Evolutionary conservation across 2,888 invertebrate genomes (phyloP).

Genomic region (Hylaea fasciaria): DNA sequence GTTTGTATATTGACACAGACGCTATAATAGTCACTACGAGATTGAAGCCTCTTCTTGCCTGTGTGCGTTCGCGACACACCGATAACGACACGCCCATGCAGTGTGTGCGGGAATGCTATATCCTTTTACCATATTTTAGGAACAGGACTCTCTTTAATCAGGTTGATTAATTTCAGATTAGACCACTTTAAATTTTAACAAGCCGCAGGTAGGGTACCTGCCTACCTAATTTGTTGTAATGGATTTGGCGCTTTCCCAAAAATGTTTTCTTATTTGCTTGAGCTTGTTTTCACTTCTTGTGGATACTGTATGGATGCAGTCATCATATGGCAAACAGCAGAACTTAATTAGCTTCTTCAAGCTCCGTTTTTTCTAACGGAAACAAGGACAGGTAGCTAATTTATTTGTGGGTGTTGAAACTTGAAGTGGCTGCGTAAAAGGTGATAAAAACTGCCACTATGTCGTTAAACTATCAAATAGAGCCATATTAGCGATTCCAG

Average conservation of each 20-base stretch:
- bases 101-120: constrained; percentile 50
- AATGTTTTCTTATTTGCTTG: constrained; percentile 24
- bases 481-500: background rate
- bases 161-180: constrained; percentile 21
- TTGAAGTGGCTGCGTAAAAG: background rate
- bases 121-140: constrained; percentile 59
- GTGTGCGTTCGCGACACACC: constrained; percentile 53
- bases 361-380: constrained; percentile 5
- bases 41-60: constrained; percentile 54
- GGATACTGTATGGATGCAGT: constrained; percentile 6
- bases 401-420: background rate
- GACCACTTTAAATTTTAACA: constrained; percentile 13
- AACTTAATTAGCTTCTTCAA: background rate
- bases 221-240: background rate
- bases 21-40: constrained; percentile 21
- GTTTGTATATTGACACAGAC: constrained; percentile 13
- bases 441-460: background rate
- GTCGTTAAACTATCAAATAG: background rate
- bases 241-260: constrained; percentile 6
- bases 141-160: constrained; percentile 41
- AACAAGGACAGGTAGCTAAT: background rate
- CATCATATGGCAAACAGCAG: constrained; percentile 1
- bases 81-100: constrained; percentile 51
- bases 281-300: constrained; percentile 7
- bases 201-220: constrained; percentile 10